These are phyloP conservation scores for Oreonectes daqikongensis DNA, from an alignment of 2,797 vertebrate genomes.

Conservation along the genomic window DNA sequence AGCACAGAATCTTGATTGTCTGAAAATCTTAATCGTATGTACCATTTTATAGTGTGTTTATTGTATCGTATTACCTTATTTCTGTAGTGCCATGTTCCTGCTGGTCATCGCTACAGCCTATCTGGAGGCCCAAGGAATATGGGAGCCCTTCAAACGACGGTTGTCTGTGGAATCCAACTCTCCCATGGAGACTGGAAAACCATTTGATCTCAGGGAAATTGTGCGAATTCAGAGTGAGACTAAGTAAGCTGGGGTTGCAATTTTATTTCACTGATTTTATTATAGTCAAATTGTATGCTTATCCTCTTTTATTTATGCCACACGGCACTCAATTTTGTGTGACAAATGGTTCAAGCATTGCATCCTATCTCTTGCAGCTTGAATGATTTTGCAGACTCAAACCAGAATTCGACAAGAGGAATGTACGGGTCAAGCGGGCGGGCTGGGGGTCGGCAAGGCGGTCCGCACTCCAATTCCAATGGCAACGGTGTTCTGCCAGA, in stretches of 20 bases:
- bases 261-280: no score
- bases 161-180: constrained; percentile 92
- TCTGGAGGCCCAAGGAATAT: constrained; percentile 97
- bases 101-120: constrained; percentile 94
- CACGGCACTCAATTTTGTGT: background rate
- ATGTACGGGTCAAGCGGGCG: constrained; percentile 82
- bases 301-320: background rate
- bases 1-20: background rate
- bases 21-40: no score
- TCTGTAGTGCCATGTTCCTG: constrained; percentile 91
- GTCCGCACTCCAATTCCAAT: constrained; percentile 72
- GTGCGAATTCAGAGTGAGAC: constrained; percentile 91
- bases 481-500: constrained; percentile 79
- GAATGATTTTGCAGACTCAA: constrained; percentile 82
- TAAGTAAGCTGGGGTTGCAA: constrained; percentile 80
- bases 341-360: background rate
- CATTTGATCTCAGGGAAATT: constrained; percentile 98
- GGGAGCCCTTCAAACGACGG: constrained; percentile 94
- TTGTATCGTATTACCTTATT: background rate
- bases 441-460: constrained; percentile 79
- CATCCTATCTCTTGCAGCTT: constrained; percentile 71
- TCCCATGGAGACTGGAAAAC: constrained; percentile 89
- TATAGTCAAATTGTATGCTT: background rate
- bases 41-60: background rate
- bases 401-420: constrained; percentile 82